Percentiles rank a stretch among this genome's conserved stretches.
Evolutionary conservation across 92 coral and sea anemone species (phyloP).

Genomic region (Phenganax subtilis): DNA sequence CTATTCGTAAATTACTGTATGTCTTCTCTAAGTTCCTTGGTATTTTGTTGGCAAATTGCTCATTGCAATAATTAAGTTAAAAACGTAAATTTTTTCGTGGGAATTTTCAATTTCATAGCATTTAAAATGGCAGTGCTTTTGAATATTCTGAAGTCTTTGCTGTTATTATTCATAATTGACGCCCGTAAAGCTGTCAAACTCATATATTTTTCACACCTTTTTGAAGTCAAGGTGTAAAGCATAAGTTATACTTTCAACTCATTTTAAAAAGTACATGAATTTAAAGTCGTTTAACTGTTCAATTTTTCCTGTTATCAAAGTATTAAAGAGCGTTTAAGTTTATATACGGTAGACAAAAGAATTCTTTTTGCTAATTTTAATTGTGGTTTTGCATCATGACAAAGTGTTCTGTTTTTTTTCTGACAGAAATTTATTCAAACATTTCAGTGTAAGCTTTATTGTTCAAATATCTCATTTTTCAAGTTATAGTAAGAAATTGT

Average conservation of each 20-base stretch:
- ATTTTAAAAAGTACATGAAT: background rate
- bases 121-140: background rate
- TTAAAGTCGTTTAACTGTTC: background rate
- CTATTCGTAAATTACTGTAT: background rate
- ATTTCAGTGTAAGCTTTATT: too few relatives aligned
- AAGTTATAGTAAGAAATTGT: too few relatives aligned
- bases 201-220: background rate
- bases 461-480: too few relatives aligned
- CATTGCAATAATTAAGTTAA: background rate
- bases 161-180: slow-evolving; percentile 11
- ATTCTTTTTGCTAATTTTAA: background rate
- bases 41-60: background rate
- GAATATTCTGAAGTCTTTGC: slow-evolving; percentile 1
- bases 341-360: background rate
- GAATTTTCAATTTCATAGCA: background rate
- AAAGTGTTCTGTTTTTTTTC: background rate
- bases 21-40: background rate
- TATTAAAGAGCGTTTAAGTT: slow-evolving; percentile 11
- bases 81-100: background rate
- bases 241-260: too few relatives aligned
- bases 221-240: too few relatives aligned
- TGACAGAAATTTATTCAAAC: slow-evolving; percentile 6
- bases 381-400: background rate
- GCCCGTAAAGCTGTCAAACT: slow-evolving; percentile 8
- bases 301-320: background rate